Conservation (phyloP, 2,888 invertebrate genomes). For the Drosophila nr. medialis region DNA sequence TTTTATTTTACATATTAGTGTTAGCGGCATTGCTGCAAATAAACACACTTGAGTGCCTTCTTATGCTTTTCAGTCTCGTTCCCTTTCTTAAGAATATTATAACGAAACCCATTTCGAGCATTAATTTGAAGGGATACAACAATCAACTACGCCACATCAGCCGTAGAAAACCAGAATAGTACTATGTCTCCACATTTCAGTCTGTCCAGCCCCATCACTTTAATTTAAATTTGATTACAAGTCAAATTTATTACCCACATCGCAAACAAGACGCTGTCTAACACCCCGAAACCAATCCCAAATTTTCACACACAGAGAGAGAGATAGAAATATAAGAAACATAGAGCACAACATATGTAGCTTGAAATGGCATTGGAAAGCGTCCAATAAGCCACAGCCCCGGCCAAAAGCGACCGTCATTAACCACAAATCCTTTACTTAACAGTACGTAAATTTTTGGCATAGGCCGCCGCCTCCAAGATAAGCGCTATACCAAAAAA, state of each 20-base stretch:
- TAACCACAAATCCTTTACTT: conserved; percentile 80
- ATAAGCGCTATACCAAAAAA: conserved; percentile 50
- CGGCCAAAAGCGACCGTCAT: conserved; percentile 67
- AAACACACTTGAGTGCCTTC: background rate
- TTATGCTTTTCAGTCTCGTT: background rate
- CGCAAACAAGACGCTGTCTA: conserved; percentile 36
- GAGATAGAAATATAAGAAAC: background rate
- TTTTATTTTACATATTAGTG: too few relatives aligned
- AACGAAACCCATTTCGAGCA: background rate
- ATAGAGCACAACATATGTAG: conserved; percentile 54
- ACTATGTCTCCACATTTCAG: conserved; percentile 1
- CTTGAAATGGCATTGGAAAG: conserved; percentile 59
- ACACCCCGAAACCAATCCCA: conserved; percentile 22
- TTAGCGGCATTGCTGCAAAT: background rate
- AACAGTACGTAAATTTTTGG: conserved; percentile 80
- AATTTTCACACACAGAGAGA: conserved; percentile 3
- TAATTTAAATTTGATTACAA: conserved; percentile 79
- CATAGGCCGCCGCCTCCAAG: conserved; percentile 61
- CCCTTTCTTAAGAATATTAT: background rate
- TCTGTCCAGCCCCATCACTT: conserved; percentile 46
- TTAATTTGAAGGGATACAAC: conserved; percentile 5
- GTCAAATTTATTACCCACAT: conserved; percentile 75
- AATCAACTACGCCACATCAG: conserved; percentile 15
- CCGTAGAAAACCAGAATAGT: conserved; percentile 16
- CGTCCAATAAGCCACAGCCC: conserved; percentile 31